These are phyloP conservation scores for Erebia ligea DNA, from an alignment of 2,888 invertebrate species.

Conservation along the genomic window DNA sequence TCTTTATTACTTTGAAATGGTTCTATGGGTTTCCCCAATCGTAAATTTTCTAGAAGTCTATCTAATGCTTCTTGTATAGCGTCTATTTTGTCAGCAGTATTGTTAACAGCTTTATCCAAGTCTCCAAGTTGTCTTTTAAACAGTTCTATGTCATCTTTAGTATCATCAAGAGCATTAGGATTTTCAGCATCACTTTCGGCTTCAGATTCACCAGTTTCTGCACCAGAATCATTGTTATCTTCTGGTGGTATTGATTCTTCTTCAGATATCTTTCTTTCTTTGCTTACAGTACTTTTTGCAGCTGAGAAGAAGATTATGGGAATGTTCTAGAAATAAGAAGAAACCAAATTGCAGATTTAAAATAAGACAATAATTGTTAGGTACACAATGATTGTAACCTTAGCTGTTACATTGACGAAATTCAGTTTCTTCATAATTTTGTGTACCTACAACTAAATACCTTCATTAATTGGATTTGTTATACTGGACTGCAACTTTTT, in stretches of 20 bases:
- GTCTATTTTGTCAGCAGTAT: slow-evolving; percentile 81
- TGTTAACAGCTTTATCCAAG: slow-evolving; percentile 79
- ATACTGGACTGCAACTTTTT: too few species aligned
- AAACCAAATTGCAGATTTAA: too few species aligned
- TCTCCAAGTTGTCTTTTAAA: slow-evolving; percentile 78
- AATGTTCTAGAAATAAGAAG: slow-evolving; percentile 75
- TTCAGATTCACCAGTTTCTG: slow-evolving; percentile 62
- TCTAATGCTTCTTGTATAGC: slow-evolving; percentile 80
- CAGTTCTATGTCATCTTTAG: slow-evolving; percentile 71
- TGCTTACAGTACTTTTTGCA: slow-evolving; percentile 76
- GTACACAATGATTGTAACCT: too few species aligned
- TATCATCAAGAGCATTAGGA: slow-evolving; percentile 53
- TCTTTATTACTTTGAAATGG: slow-evolving; percentile 45
- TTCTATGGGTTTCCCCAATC: slow-evolving; percentile 64
- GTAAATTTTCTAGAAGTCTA: slow-evolving; percentile 66
- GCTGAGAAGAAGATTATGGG: slow-evolving; percentile 97
- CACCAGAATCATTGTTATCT: slow-evolving; percentile 50
- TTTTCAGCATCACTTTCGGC: slow-evolving; percentile 48
- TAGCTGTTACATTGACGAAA: too few species aligned
- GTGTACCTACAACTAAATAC: too few species aligned
- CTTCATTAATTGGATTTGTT: too few species aligned
- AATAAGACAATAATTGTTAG: too few species aligned
- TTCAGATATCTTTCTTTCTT: slow-evolving; percentile 74
- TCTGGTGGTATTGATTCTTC: slow-evolving; percentile 48
- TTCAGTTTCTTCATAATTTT: too few species aligned